Base-by-base conservation (phyloP, 92 coral and sea anemone species). In the Phymanthus crucifer region DNA sequence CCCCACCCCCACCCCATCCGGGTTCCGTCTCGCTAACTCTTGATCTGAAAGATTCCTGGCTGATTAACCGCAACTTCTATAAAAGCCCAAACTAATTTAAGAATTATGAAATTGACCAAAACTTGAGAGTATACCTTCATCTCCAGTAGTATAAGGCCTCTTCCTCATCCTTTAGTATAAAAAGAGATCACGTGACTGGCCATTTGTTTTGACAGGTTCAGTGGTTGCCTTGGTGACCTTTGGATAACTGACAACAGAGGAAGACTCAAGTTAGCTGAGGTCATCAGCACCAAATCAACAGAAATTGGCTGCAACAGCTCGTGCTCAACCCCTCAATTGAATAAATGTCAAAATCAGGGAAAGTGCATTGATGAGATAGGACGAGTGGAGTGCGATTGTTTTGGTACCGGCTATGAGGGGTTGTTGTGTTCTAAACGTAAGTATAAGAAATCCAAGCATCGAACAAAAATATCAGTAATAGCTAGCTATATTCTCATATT, bases 361-460 rank as follows among this genome's bases (percentile, higher is more conserved):
- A 66, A 77, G 26, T 92, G 97, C 54, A 79, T 72, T 19, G 91
- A 86, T 66, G 86, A 74, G 74, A 79, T 89, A 37, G 87, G 83
- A 37, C 89, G 70, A 34, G 89, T 82, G 47, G 88, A 85, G 66
- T 92, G 97, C 57, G 85, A 92, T 57, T 92, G 97, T 85, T 66
- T 70, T 68, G 97, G 93, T 37, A 90, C 89, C 80, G 94, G 97
- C 43, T 92, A 90, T 76, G 92, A 92, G 69, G 97, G 97, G 9
- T 58, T 40, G 8, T 72, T 84, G 56, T 92, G 97, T 75, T 78
- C 88, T 11, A 72, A 76, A 87, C 90, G 97, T 92, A 71, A 82
- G 92, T 45, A 56, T 26, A 4, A 61, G 4, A 4, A 16, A 54
- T 54, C 3, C 2, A 29, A 23, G 3, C 23, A 14, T 58, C 50